Conservation (phyloP, 2,888 invertebrate genomes). For the Standfussiana lucernea region DNA sequence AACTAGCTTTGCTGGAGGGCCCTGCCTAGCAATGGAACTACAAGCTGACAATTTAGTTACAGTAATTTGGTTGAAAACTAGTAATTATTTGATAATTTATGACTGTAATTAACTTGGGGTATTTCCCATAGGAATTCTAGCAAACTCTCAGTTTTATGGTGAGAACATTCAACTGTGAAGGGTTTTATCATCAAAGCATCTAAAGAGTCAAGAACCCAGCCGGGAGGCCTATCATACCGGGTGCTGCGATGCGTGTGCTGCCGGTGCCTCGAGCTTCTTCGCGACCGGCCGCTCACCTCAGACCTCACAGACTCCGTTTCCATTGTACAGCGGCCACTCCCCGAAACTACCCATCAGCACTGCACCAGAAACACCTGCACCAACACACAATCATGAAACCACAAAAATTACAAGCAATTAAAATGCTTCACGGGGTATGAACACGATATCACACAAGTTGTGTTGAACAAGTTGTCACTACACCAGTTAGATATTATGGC, state of each 20-base stretch:
- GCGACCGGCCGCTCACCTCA: constrained; percentile 96
- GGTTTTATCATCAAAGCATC: neutral
- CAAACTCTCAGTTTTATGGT: neutral
- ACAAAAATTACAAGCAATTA: constrained; percentile 84
- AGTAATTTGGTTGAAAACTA: constrained; percentile 28
- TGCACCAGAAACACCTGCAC: constrained; percentile 77
- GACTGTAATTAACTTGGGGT: constrained; percentile 43
- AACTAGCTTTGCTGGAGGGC: neutral
- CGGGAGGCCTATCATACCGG: constrained; percentile 85
- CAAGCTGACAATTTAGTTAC: constrained; percentile 11
- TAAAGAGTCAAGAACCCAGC: constrained; percentile 55
- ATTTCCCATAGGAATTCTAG: constrained; percentile 39
- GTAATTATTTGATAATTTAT: constrained; percentile 55
- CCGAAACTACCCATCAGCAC: constrained; percentile 82
- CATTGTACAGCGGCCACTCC: constrained; percentile 90
- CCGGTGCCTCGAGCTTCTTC: constrained; percentile 92
- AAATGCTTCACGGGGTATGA: constrained; percentile 83
- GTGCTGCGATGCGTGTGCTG: constrained; percentile 92
- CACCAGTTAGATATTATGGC: constrained; percentile 36
- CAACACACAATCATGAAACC: constrained; percentile 78
- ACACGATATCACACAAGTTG: constrained; percentile 72
- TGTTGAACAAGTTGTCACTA: constrained; percentile 58
- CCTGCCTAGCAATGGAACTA: constrained; percentile 4
- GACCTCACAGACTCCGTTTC: constrained; percentile 98
- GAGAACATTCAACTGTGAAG: constrained; percentile 3